These are phyloP conservation scores for Lithophane ornitopus DNA, from an alignment of 2,888 invertebrate species.

Conservation along the genomic window DNA sequence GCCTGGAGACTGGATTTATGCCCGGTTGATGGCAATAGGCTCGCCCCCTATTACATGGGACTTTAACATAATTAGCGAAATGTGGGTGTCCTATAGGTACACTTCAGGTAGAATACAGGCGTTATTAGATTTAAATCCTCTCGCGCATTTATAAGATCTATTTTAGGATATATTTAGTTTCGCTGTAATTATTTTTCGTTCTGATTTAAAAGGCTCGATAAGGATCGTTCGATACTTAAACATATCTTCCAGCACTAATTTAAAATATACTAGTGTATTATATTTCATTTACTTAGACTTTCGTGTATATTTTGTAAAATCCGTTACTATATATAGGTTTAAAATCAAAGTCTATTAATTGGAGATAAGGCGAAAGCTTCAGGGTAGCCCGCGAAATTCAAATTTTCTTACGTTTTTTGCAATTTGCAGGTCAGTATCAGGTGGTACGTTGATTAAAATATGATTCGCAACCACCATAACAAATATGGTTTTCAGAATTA, in stretches of 20 bases:
- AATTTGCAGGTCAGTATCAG: too few relatives aligned
- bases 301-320: not conserved
- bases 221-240: conserved; percentile 1
- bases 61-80: too few relatives aligned
- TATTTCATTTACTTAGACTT: not conserved
- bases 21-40: too few relatives aligned
- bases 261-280: not conserved
- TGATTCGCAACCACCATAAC: too few relatives aligned
- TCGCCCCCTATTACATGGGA: too few relatives aligned
- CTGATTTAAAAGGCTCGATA: not conserved
- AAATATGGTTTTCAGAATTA: too few relatives aligned
- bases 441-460: too few relatives aligned
- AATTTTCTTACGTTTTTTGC: too few relatives aligned
- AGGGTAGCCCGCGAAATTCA: too few relatives aligned
- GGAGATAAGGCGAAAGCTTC: too few relatives aligned
- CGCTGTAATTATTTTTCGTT: not conserved
- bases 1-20: too few relatives aligned
- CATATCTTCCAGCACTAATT: not conserved
- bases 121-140: not conserved
- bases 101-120: not conserved
- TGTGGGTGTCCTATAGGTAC: not conserved
- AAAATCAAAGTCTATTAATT: not conserved
- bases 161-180: not conserved
- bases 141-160: conserved; percentile 9
- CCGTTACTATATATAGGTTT: not conserved